Conservation (phyloP, 2,797 vertebrate genomes). For the Balearica regulorum region DNA sequence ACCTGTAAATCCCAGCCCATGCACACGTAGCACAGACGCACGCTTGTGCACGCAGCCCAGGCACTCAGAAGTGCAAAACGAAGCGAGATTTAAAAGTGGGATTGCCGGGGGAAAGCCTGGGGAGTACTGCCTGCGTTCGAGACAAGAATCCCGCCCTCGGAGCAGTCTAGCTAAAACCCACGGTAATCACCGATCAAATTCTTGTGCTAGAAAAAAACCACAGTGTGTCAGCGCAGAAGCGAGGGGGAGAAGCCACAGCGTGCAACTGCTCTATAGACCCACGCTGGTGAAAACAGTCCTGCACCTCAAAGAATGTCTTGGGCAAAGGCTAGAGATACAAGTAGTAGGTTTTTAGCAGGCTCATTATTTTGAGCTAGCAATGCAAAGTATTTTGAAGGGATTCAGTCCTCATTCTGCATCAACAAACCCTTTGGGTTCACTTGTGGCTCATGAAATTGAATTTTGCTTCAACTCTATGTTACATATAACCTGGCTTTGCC, state of each 20-base stretch:
- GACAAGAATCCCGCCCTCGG: neutral
- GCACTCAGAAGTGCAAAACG: fast-evolving
- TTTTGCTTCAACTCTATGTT: neutral
- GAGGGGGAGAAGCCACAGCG: neutral
- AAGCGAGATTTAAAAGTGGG: neutral
- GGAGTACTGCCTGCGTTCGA: fast-evolving
- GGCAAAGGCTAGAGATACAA: neutral
- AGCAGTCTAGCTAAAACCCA: neutral
- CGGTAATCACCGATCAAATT: fast-evolving
- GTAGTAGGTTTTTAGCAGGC: neutral
- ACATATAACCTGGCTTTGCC: neutral
- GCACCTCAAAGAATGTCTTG: too few species aligned
- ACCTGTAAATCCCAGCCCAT: neutral
- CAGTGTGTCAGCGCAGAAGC: neutral
- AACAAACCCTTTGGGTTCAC: neutral
- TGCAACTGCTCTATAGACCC: neutral
- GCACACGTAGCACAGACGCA: neutral
- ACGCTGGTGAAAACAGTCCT: neutral
- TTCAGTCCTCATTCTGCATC: neutral
- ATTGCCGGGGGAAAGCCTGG: neutral
- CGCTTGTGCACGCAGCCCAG: too few species aligned
- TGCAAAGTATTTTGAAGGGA: neutral
- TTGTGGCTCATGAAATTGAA: neutral
- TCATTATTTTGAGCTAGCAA: neutral
- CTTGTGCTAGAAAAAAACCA: fast-evolving